Percentiles rank a stretch among this genome's conserved stretches.
These are phyloP conservation scores for Lithophane ornitopus DNA, from an alignment of 2,888 invertebrate species.

Conservation along the genomic window DNA sequence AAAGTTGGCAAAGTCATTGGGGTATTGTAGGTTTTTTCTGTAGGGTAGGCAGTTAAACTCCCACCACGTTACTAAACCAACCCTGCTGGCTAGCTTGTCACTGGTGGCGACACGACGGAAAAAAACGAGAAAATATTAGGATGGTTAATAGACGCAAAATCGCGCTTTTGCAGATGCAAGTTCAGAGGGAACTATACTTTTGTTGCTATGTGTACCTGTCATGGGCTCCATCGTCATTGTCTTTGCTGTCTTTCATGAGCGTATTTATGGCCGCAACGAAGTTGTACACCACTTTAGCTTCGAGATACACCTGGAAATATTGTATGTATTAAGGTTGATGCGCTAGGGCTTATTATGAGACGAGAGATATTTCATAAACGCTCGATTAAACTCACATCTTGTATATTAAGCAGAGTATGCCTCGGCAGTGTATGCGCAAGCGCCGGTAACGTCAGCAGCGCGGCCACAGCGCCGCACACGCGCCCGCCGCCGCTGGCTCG, in stretches of 20 bases:
- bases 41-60: not conserved
- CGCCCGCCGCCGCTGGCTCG: slow-evolving; percentile 78
- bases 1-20: not conserved
- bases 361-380: not conserved
- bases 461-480: slow-evolving; percentile 87
- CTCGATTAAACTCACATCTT: slow-evolving; percentile 79
- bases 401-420: slow-evolving; percentile 86
- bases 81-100: too few species aligned
- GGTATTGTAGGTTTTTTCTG: not conserved
- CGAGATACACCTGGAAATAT: slow-evolving; percentile 92
- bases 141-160: too few species aligned
- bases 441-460: slow-evolving; percentile 85
- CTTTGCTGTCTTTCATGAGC: slow-evolving; percentile 84
- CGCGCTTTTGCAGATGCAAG: too few species aligned
- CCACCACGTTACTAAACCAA: too few species aligned
- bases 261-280: slow-evolving; percentile 95
- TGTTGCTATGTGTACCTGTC: slow-evolving; percentile 76
- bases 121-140: too few species aligned
- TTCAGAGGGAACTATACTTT: too few species aligned
- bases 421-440: slow-evolving; percentile 82
- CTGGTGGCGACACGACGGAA: too few species aligned
- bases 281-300: slow-evolving; percentile 95
- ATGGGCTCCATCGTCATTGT: slow-evolving; percentile 78
- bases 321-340: not conserved
- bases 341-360: too few species aligned